Evolutionary conservation across 1,140 invertebrate genomes (phyloP).

Genomic region (Oncopodura yosiiana): DNA sequence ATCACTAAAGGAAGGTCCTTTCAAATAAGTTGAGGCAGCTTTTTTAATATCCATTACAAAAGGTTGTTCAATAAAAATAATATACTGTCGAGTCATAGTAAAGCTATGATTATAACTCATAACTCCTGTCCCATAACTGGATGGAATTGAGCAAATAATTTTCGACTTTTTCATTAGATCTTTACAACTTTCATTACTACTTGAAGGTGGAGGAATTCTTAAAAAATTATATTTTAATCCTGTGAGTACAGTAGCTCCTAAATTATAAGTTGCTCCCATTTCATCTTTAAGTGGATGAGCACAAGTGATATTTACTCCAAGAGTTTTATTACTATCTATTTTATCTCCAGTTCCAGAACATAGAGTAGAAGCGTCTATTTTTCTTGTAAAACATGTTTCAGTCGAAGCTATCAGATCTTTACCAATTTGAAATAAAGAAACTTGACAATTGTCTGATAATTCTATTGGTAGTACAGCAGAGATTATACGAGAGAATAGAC

Average conservation of each 20-base stretch:
- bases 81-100: slow-evolving; percentile 18
- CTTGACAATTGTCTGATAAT: slow-evolving; percentile 22
- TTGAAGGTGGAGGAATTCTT: slow-evolving; percentile 16
- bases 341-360: slow-evolving; percentile 15
- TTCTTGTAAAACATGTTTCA: slow-evolving; percentile 26
- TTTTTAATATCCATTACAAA: slow-evolving; percentile 33
- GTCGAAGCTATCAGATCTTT: slow-evolving; percentile 22
- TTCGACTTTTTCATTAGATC: slow-evolving; percentile 25
- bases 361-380: slow-evolving; percentile 12
- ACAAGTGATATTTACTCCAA: slow-evolving; percentile 19
- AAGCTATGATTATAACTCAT: slow-evolving; percentile 23
- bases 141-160: slow-evolving; percentile 11
- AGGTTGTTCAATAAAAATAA: slow-evolving; percentile 28
- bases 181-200: not conserved
- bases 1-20: slow-evolving; percentile 40
- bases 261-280: slow-evolving; percentile 20
- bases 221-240: slow-evolving; percentile 27
- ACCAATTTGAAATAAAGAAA: slow-evolving; percentile 22
- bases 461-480: slow-evolving; percentile 20
- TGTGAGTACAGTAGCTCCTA: slow-evolving; percentile 23
- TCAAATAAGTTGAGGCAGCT: slow-evolving; percentile 40
- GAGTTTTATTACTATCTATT: slow-evolving; percentile 23
- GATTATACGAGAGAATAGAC: slow-evolving; percentile 12
- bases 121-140: slow-evolving; percentile 4
- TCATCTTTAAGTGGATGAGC: slow-evolving; percentile 16